Percentiles rank a stretch among this genome's conserved stretches.
Evolutionary conservation across 2,888 invertebrate species (phyloP).

Genomic region (Ichneumoninae sp.): DNA sequence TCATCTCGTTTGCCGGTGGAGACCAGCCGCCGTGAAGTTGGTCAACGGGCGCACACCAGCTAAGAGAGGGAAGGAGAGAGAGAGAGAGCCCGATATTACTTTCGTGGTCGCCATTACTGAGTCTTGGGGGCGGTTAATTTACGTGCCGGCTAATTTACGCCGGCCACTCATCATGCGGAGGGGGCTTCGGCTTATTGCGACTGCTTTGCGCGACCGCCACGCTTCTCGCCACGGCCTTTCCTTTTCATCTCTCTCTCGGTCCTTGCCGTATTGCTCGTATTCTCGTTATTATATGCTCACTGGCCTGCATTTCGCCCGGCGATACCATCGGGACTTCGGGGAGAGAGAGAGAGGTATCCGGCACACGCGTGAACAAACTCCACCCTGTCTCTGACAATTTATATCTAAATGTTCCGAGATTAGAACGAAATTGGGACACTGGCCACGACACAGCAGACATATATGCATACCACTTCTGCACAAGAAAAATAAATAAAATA

Average conservation of each 20-base stretch:
- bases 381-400: conserved; percentile 52
- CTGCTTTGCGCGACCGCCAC: conserved; percentile 61
- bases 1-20: conserved; percentile 34
- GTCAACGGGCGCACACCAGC: conserved; percentile 29
- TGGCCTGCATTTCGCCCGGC: conserved; percentile 40
- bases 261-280: conserved; percentile 22
- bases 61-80: background rate
- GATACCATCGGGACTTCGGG: conserved; percentile 44
- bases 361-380: conserved; percentile 40
- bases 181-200: conserved; percentile 74
- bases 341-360: conserved; percentile 29
- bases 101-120: conserved; percentile 69
- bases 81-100: conserved; percentile 66
- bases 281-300: conserved; percentile 16
- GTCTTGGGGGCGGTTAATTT: conserved; percentile 81
- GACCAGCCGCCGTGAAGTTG: conserved; percentile 33
- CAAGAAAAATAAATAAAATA: background rate
- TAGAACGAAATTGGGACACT: conserved; percentile 61
- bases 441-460: background rate
- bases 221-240: conserved; percentile 57
- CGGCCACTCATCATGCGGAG: conserved; percentile 78
- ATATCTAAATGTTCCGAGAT: conserved; percentile 61
- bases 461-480: background rate
- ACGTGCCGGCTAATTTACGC: conserved; percentile 80
- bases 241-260: conserved; percentile 49